Evolutionary conservation across 2,888 invertebrate species (phyloP).

Genomic region (Nomada fabriciana): DNA sequence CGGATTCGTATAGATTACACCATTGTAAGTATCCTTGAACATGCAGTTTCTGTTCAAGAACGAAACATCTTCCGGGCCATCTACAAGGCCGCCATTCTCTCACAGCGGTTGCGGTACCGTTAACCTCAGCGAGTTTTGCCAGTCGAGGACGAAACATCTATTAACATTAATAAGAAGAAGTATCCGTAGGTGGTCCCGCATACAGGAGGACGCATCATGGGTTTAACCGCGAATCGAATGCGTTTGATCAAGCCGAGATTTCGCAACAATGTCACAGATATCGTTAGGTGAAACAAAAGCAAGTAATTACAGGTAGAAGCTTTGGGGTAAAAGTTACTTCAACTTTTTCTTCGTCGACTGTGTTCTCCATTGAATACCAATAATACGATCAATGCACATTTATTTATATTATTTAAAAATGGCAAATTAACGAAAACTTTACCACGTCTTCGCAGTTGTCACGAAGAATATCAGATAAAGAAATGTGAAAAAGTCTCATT

Average conservation of each 20-base stretch:
- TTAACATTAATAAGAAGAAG: conserved; percentile 76
- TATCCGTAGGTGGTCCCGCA: conserved; percentile 67
- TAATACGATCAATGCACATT: conserved; percentile 14
- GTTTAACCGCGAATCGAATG: conserved; percentile 21
- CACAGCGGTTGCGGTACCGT: conserved; percentile 74
- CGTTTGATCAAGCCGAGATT: background rate
- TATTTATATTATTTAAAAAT: too few relatives aligned
- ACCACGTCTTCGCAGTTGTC: conserved; percentile 21
- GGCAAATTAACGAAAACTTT: too few relatives aligned
- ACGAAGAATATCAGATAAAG: background rate
- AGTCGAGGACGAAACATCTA: conserved; percentile 75
- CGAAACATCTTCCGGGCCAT: conserved; percentile 72
- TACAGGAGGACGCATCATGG: conserved; percentile 35
- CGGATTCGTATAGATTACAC: conserved; percentile 36
- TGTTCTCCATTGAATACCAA: conserved; percentile 40
- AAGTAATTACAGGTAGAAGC: too few relatives aligned
- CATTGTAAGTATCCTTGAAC: conserved; percentile 42
- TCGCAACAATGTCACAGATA: background rate
- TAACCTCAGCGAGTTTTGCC: conserved; percentile 73
- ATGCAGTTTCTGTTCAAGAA: conserved; percentile 51
- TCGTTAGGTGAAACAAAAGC: background rate
- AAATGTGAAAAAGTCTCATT: too few relatives aligned
- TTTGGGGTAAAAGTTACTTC: too few relatives aligned
- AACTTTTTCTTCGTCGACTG: background rate
- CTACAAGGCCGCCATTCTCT: conserved; percentile 73